These are phyloP conservation scores for Hydropotes inermis DNA, from an alignment of 2,113 vertebrate genomes.

Conservation along the genomic window DNA sequence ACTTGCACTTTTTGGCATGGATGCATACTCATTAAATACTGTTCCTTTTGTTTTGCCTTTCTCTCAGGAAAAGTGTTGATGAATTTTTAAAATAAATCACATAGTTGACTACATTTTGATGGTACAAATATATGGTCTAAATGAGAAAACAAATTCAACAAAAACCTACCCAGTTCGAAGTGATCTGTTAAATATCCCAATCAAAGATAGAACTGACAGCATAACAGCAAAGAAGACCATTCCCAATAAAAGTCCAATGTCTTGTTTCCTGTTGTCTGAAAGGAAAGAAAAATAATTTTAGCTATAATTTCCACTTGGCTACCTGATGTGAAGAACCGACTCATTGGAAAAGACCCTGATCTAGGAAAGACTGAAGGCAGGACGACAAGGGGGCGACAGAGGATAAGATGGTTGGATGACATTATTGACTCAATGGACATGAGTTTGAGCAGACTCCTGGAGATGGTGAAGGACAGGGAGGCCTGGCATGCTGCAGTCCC, in stretches of 20 bases:
- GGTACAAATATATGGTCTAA: not conserved
- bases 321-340: not conserved
- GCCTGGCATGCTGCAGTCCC: not conserved
- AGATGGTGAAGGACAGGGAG: not conserved
- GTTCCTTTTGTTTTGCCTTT: not conserved
- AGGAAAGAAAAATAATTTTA: constrained; percentile 19
- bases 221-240: constrained; percentile 40
- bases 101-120: not conserved
- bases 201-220: constrained; percentile 16
- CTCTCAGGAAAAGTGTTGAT: not conserved
- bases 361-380: not conserved
- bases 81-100: not conserved
- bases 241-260: constrained; percentile 67
- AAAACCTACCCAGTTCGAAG: constrained; percentile 79
- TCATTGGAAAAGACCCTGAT: not conserved
- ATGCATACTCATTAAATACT: not conserved
- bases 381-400: not conserved
- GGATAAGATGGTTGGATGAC: not conserved
- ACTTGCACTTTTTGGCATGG: not conserved
- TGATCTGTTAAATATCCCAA: constrained; percentile 75
- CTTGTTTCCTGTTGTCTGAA: constrained; percentile 64
- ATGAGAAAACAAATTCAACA: not conserved
- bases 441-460: not conserved
- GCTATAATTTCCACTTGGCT: not conserved
- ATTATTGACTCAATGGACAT: not conserved